phyloP scores from a whole-genome alignment of 2,797 vertebrate genomes.

The Moxostoma hubbsi region DNA sequence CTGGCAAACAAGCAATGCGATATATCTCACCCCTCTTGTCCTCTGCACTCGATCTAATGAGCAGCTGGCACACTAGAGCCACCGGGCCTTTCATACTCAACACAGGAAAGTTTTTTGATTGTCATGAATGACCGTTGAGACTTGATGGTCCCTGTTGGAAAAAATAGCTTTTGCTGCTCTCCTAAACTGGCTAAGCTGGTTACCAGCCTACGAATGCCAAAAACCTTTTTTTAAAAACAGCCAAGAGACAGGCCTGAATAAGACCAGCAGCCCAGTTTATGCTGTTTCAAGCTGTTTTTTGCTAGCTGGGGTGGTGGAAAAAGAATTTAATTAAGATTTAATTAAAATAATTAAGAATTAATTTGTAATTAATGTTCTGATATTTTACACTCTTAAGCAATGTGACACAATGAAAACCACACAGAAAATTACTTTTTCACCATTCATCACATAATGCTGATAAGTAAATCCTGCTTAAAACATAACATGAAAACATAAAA shows the following conservation, averaged over 20 bases:
- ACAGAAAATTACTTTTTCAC: constrained; percentile 37
- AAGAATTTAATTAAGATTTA: too few relatives aligned
- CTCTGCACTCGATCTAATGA: background rate
- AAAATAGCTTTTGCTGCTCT: too few relatives aligned
- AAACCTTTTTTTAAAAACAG: too few relatives aligned
- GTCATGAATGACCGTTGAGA: background rate
- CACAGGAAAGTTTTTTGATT: constrained; percentile 29
- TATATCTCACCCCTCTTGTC: constrained; percentile 3
- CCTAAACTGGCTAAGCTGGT: too few relatives aligned
- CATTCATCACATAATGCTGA: constrained; percentile 43
- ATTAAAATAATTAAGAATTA: too few relatives aligned
- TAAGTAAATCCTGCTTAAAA: constrained; percentile 25
- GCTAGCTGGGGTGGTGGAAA: too few relatives aligned
- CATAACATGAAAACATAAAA: background rate
- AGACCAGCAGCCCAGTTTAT: too few relatives aligned
- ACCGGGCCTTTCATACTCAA: constrained; percentile 21
- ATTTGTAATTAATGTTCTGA: constrained; percentile 28
- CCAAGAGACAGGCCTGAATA: too few relatives aligned
- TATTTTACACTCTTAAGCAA: constrained; percentile 18
- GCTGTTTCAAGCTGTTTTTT: too few relatives aligned
- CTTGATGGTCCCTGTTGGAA: too few relatives aligned
- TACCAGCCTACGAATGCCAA: too few relatives aligned
- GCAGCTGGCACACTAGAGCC: constrained; percentile 25
- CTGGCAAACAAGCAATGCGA: background rate
- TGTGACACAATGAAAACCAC: constrained; percentile 19